A percentile compares a stretch with the other conserved stretches of the same genome.
These are phyloP conservation scores for Lomographa bimaculata DNA, from an alignment of 2,888 invertebrate species.

Conservation along the genomic window DNA sequence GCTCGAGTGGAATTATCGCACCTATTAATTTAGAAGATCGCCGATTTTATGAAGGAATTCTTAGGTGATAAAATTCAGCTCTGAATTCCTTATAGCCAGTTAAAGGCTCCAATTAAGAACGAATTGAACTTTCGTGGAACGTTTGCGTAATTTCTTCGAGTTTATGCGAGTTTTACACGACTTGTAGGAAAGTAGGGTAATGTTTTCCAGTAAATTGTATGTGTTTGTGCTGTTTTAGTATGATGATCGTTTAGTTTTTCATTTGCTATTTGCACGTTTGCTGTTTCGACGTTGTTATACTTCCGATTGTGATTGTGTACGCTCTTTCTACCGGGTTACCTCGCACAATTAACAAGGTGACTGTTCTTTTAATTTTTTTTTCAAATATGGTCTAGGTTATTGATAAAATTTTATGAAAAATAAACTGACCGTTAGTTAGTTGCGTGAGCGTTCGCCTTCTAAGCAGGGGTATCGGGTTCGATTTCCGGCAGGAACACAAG, in stretches of 20 bases:
- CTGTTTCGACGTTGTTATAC: slow-evolving; percentile 2
- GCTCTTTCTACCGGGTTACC: no score
- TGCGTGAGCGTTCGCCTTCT: no score
- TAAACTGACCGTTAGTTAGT: no score
- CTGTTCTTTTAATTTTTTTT: no score
- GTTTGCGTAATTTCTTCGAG: slow-evolving; percentile 26
- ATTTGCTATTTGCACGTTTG: slow-evolving; percentile 7
- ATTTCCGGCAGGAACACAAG: no score
- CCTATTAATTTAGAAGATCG: slow-evolving; percentile 42
- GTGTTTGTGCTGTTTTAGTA: slow-evolving; percentile 13
- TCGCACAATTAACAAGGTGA: no score
- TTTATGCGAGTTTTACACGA: slow-evolving; percentile 29
- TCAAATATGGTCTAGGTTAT: no score
- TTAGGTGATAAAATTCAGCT: slow-evolving; percentile 42
- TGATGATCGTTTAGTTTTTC: slow-evolving; percentile 19
- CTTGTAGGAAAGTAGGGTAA: slow-evolving; percentile 26
- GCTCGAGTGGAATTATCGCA: slow-evolving; percentile 34
- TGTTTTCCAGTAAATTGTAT: slow-evolving; percentile 19
- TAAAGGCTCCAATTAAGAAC: slow-evolving; percentile 40
- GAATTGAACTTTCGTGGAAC: slow-evolving; percentile 29
- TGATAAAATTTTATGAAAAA: no score
- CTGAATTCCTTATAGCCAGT: slow-evolving; percentile 39
- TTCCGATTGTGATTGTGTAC: no score
- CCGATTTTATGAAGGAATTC: slow-evolving; percentile 44
- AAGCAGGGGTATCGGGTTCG: no score